Evolutionary conservation across 2,888 invertebrate species (phyloP).

Genomic region (Metellina segmentata): DNA sequence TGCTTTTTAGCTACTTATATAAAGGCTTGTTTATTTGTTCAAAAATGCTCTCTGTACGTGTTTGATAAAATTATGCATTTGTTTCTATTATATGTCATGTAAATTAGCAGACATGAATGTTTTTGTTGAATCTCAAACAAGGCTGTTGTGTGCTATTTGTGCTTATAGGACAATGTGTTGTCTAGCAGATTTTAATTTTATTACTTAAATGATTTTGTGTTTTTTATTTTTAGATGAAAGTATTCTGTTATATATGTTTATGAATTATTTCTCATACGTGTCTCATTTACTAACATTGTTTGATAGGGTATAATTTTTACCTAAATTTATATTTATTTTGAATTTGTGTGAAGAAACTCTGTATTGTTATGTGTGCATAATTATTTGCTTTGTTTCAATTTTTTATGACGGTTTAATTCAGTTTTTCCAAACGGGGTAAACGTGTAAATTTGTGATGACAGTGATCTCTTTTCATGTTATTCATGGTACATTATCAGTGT

Average conservation of each 20-base stretch:
- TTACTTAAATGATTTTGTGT: too few species aligned
- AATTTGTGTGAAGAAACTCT: conserved; percentile 9
- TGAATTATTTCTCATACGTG: too few species aligned
- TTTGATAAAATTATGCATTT: not conserved
- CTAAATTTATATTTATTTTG: not conserved
- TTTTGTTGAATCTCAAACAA: not conserved
- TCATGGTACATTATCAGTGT: not conserved
- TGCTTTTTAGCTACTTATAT: conserved; percentile 33
- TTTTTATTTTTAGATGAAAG: too few species aligned
- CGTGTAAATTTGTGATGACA: not conserved
- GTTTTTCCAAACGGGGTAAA: not conserved
- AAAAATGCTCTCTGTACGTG: not conserved
- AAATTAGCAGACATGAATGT: not conserved
- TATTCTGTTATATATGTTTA: too few species aligned
- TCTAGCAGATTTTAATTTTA: not conserved
- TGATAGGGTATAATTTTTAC: not conserved
- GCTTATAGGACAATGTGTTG: not conserved
- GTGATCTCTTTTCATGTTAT: not conserved
- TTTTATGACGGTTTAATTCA: not conserved
- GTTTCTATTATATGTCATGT: not conserved
- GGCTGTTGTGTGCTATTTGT: not conserved
- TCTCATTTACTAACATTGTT: not conserved
- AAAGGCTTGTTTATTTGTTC: not conserved
- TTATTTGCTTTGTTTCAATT: not conserved
- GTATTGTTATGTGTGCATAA: not conserved